phyloP scores from a whole-genome alignment of 2,888 invertebrate genomes.

The Diploptera punctata region DNA sequence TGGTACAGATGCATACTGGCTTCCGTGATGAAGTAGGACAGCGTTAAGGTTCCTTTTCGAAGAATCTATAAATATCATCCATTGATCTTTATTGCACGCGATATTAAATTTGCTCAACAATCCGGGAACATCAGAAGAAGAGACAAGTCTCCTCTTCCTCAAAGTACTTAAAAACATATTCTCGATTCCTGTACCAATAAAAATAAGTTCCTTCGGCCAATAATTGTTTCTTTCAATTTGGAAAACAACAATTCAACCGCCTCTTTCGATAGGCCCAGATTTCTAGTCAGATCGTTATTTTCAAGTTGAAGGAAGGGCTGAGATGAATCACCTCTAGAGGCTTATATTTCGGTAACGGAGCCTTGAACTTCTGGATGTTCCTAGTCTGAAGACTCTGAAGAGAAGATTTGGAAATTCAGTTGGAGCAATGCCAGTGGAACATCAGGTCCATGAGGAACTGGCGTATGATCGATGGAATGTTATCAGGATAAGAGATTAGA shows the following conservation, averaged over 20 bases:
- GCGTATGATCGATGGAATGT: conserved; percentile 13
- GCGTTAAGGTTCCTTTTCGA: conserved; percentile 7
- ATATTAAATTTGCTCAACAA: too few species aligned
- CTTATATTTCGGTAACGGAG: too few species aligned
- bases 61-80: conserved; percentile 6
- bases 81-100: background rate
- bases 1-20: conserved; percentile 1
- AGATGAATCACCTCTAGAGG: too few species aligned
- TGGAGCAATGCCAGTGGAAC: background rate
- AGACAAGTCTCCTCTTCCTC: too few species aligned
- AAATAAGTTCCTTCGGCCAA: background rate
- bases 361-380: too few species aligned
- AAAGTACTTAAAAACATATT: too few species aligned
- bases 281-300: too few species aligned
- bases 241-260: background rate
- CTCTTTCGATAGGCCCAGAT: background rate
- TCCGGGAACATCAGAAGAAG: too few species aligned
- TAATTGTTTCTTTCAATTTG: background rate
- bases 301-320: too few species aligned
- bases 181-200: too few species aligned
- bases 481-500: conserved; percentile 12
- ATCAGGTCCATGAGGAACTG: background rate
- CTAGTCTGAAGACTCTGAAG: too few species aligned
- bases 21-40: background rate
- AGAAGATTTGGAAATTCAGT: too few species aligned